Percentiles rank a stretch among this genome's conserved stretches.
Evolutionary conservation across 2,113 vertebrate genomes (phyloP).

Genomic region (Colaptes auratus): DNA sequence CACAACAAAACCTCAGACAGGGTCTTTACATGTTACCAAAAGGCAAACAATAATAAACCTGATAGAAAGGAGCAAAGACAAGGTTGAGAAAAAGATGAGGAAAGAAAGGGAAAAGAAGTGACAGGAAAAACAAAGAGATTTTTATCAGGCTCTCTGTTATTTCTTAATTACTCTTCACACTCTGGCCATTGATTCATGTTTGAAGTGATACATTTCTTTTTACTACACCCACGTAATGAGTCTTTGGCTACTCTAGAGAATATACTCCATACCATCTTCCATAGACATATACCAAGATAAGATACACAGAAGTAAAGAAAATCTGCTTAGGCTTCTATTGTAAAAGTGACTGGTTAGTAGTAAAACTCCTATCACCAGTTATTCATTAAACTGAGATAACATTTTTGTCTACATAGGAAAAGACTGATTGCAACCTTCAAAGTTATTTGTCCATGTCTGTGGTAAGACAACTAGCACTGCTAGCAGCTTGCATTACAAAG

Average conservation of each 20-base stretch:
- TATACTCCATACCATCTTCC: background rate
- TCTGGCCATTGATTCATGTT: background rate
- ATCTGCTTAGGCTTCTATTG: background rate
- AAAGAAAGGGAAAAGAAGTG: background rate
- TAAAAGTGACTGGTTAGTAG: background rate
- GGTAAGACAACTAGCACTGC: background rate
- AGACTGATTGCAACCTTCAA: background rate
- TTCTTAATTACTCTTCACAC: background rate
- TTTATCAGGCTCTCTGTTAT: background rate
- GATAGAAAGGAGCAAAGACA: background rate
- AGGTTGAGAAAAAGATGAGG: background rate
- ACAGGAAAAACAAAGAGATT: background rate
- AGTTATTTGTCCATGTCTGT: background rate
- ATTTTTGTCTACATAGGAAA: background rate
- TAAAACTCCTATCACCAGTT: background rate
- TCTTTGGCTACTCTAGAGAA: background rate
- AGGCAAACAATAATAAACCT: background rate
- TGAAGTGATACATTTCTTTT: background rate
- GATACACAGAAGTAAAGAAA: background rate
- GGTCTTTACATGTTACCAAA: background rate
- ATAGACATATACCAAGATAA: background rate
- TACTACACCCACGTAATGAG: background rate
- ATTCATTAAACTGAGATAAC: background rate
- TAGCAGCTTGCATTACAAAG: background rate
- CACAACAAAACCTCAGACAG: background rate